Evolutionary conservation across 2,888 invertebrate species (phyloP).

Genomic region (Metallyticus violacea): DNA sequence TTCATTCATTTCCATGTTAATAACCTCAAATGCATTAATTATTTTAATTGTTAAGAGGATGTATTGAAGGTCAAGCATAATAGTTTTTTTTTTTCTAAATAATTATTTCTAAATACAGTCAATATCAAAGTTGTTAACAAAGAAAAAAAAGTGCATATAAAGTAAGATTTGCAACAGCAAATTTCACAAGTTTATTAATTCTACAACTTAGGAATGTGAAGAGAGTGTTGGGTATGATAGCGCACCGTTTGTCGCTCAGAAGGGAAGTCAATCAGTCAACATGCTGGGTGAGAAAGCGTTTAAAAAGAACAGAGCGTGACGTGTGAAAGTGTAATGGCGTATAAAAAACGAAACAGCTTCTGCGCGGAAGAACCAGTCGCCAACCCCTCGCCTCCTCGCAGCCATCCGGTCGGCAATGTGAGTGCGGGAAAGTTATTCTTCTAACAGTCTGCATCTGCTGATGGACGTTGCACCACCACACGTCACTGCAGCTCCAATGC

Average conservation of each 20-base stretch:
- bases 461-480: neutral
- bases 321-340: neutral
- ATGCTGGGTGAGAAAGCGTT: neutral
- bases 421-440: neutral
- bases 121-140: too few species aligned
- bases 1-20: too few species aligned
- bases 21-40: too few species aligned
- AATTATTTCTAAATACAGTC: too few species aligned
- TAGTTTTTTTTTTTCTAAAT: too few species aligned
- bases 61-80: too few species aligned
- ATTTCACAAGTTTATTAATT: too few species aligned
- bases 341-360: conserved; percentile 5
- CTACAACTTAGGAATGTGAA: too few species aligned
- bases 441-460: neutral
- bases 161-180: too few species aligned
- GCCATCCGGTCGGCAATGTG: neutral
- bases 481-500: neutral
- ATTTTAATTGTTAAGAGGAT: too few species aligned
- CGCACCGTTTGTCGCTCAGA: neutral
- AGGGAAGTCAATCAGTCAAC: neutral
- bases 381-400: neutral
- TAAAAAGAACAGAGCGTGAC: neutral
- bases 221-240: too few species aligned
- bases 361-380: neutral
- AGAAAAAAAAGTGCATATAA: too few species aligned